Evolutionary conservation across 2,888 invertebrate genomes (phyloP).

Genomic region (Dynastes grantii): DNA sequence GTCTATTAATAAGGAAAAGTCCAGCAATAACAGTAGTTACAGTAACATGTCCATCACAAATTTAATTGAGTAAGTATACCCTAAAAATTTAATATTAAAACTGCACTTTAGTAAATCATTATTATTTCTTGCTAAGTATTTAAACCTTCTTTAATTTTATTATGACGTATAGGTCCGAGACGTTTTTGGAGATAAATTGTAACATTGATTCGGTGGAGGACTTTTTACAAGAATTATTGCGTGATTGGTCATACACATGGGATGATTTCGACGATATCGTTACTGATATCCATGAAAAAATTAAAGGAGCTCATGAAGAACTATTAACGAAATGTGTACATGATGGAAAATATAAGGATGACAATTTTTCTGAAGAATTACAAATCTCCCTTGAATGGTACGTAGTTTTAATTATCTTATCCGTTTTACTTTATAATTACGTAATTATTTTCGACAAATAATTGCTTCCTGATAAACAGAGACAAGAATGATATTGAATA

Average conservation of each 20-base stretch:
- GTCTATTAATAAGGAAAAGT: neutral
- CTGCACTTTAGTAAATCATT: too few relatives aligned
- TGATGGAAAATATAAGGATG: constrained; percentile 4
- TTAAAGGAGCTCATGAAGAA: constrained; percentile 33
- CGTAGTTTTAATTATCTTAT: neutral
- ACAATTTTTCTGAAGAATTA: constrained; percentile 31
- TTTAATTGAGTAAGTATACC: constrained; percentile 22
- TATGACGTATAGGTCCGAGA: constrained; percentile 50
- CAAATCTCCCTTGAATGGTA: constrained; percentile 50
- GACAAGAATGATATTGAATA: too few relatives aligned
- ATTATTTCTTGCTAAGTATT: too few relatives aligned
- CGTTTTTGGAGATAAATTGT: constrained; percentile 44
- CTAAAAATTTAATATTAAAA: neutral
- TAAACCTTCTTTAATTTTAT: neutral
- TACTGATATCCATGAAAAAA: constrained; percentile 43
- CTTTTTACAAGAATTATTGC: constrained; percentile 36
- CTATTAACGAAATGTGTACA: constrained; percentile 4
- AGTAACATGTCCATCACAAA: constrained; percentile 24
- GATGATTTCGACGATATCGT: constrained; percentile 46
- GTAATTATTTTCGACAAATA: neutral
- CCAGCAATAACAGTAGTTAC: neutral
- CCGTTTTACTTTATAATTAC: neutral
- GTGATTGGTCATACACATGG: constrained; percentile 45
- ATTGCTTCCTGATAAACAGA: too few relatives aligned
- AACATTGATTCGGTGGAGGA: constrained; percentile 31